Base-by-base conservation (phyloP, 2,888 invertebrate species). In the Sarcophaga subvicina region DNA sequence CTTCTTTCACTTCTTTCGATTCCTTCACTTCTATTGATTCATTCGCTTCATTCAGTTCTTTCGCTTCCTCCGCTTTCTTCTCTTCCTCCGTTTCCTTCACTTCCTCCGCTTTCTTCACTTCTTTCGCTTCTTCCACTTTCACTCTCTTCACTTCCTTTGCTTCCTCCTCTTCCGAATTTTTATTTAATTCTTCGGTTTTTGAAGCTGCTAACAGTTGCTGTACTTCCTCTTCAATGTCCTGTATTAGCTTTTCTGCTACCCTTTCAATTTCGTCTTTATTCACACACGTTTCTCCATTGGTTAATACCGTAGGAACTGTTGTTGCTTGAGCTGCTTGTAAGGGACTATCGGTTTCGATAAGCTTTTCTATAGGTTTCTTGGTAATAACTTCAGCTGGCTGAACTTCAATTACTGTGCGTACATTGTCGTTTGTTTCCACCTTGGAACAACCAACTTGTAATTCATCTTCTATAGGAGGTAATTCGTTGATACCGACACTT, bases 401-500 rank as follows among this genome's bases (percentile, higher is more conserved):
- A 45, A 93, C 91, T 88, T 93, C 93, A 77, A 93, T 91, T 2
- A 93, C 90, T 86, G 91, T 89, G 70, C 91, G 90, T 12, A 89
- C 89, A 82, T 89, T 90, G 8, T 89, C 87, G 77, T 91, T 91
- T 17, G 90, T 89, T 80, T 91, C 92, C 60, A 91, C 88, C 80
- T 91, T 92, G 4, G 93, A 93, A 60, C 91, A 89, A 86, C 91
- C 92, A 79, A 89, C 87, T 62, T 90, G 90, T 67, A 92, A 88
- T 82, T 93, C 93, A 79, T 91, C 91, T 47, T 91, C 91, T 64
- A 90, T 90, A 77, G 93, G 92, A 5, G 90, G 88, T 59, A 93
- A 83, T 85, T 93, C 93, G 66, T 91, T 91, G 49, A 93, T 92
- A 79, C 91, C 91, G 71, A 93, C 91, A 88, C 93, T 92, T 78